Evolutionary conservation across 2,113 vertebrate genomes (phyloP).

Genomic region (Panthera tigris): DNA sequence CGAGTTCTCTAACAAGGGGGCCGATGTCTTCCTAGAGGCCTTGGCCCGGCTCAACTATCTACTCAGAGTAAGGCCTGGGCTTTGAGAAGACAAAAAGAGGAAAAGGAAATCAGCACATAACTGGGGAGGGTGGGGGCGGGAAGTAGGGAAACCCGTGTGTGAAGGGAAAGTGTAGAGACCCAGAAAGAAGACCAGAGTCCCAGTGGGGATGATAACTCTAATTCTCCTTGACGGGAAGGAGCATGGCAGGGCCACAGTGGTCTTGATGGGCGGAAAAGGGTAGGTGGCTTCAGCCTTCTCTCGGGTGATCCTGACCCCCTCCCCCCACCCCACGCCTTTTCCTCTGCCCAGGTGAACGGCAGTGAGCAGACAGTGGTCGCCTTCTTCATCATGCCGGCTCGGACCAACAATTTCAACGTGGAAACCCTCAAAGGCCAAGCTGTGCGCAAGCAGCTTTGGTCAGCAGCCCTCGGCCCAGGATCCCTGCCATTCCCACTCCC

Average conservation of each 20-base stretch:
- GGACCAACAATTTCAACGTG: constrained; percentile 97
- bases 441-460: constrained; percentile 96
- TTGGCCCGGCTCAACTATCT: constrained; percentile 95
- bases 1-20: constrained; percentile 96
- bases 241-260: background rate
- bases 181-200: background rate
- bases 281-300: background rate
- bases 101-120: background rate
- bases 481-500: background rate
- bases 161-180: too few species aligned
- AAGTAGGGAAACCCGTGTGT: background rate
- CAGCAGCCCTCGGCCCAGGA: constrained; percentile 37
- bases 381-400: constrained; percentile 96
- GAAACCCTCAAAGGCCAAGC: constrained; percentile 96
- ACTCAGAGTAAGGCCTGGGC: constrained; percentile 86
- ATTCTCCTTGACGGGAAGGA: background rate
- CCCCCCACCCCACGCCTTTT: background rate
- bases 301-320: too few species aligned
- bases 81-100: background rate
- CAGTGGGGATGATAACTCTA: too few species aligned
- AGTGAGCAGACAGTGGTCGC: constrained; percentile 92
- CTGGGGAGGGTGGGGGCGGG: too few species aligned
- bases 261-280: background rate
- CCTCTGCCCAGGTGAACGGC: constrained; percentile 89
- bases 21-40: constrained; percentile 93